A percentile compares a stretch with the other conserved stretches of the same genome.
Evolutionary conservation across 1,140 invertebrate genomes (phyloP).

Genomic region (Pseudomyrmex sp.): DNA sequence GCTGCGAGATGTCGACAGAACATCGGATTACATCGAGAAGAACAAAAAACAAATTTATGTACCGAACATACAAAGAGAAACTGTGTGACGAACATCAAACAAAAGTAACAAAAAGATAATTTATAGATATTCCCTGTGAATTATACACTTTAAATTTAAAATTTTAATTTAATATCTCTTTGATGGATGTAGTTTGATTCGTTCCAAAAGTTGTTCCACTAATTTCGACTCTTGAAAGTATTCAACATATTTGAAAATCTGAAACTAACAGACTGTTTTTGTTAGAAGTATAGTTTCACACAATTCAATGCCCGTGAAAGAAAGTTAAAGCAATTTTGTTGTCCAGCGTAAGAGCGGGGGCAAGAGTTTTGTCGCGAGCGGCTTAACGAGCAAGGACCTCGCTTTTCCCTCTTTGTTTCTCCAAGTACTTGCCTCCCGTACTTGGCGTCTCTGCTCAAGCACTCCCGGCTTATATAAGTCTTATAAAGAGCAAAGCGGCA

Average conservation of each 20-base stretch:
- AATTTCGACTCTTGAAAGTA: too few species aligned
- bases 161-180: constrained; percentile 20
- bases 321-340: constrained; percentile 36
- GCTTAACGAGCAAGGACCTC: constrained; percentile 83
- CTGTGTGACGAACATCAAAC: background rate
- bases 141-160: constrained; percentile 40
- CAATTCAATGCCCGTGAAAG: background rate
- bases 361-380: constrained; percentile 82
- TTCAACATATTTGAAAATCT: background rate
- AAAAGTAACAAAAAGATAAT: constrained; percentile 51
- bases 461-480: constrained; percentile 84
- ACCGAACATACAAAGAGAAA: constrained; percentile 33
- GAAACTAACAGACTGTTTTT: too few species aligned
- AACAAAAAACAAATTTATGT: constrained; percentile 75
- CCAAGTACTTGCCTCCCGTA: constrained; percentile 38
- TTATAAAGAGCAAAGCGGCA: constrained; percentile 84
- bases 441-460: constrained; percentile 58
- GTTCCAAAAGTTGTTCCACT: background rate
- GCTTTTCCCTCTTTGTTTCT: constrained; percentile 63
- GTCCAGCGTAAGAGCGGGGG: constrained; percentile 26
- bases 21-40: constrained; percentile 74
- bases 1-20: constrained; percentile 73
- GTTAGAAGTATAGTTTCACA: background rate
- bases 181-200: background rate
- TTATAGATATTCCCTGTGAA: too few species aligned